Evolutionary conservation across 2,888 invertebrate genomes (phyloP), one percentile per base, ranked within the genome.

Genomic region (Rhabditophanes sp.): DNA sequence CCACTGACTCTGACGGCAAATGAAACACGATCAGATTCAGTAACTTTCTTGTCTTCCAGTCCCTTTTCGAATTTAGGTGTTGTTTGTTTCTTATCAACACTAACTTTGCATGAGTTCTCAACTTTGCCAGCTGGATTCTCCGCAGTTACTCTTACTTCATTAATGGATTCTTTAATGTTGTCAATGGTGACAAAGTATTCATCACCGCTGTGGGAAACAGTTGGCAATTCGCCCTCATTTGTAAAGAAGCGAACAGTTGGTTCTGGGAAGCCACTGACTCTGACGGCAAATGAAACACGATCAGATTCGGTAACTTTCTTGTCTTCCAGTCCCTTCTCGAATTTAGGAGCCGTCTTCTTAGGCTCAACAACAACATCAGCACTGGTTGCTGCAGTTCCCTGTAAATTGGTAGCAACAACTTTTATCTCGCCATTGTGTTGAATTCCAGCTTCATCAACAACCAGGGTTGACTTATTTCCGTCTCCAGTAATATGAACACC

Each of bases 371-470:
- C 30, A 12, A 56, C 19, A 25, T 40, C 30, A 3, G 44, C 41
- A 6, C 32, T 28, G 3, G 42, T 48, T 31, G 53, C 52, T 12
- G 44, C 31, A 1, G 33, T 42, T 31, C 58, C 56, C 21, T 44
- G 45, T 27, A 52, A 51, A 30, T 57, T 57, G n/a, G 37, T 38
- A 12, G 57, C 56, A 27, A 42, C 40, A 3, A 51, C 56, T 9
- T 38, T 42, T 4, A 56, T 25, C 4, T 22, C 24, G 27, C 38
- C 48, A 21, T 30, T 35, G 28, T 87, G 85, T 1, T 75, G 74
- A 0, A 81, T 79, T 12, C 74, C 74, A 27, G 78, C 78, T 45
- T 73, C 75, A 9, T 77, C 78, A 52, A 90, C 82, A 53, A 69
- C 74, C 37, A 88, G 69, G 62, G 48, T 44, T 16, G 51, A 44